Evolutionary conservation across 2,797 vertebrate genomes (phyloP), one percentile per base, ranked within the genome.

Genomic region (Sus cebifrons): DNA sequence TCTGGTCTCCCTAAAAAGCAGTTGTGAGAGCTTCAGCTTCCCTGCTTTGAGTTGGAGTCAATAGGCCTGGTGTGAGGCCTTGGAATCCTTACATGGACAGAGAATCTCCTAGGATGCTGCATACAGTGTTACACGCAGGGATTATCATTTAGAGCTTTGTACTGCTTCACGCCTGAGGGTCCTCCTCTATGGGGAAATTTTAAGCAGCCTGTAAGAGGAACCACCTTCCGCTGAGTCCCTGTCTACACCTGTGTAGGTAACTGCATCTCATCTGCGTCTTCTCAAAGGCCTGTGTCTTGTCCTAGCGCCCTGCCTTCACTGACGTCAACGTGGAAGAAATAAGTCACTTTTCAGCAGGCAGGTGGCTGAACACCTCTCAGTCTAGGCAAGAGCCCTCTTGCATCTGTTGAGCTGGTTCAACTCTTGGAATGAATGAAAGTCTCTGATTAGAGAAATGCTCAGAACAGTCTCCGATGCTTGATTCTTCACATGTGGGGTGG

Each of bases 391-490:
- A 27, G 54, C 32, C 25, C 27, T 70, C 36, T 85, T 65, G 62
- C 32, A 56, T 83, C 27, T 89, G 56, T 58, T 54, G 49, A 77
- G 74, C 32, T 92, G 70, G 36, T 40, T 56, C 77, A n/a, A 4
- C 16, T 86, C 44, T 86, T 25, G 32, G 79, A 86, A 85, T 67
- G 56, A 85, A 64, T 73, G 68, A 20, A 87, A 89, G 64, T 70
- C 32, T 71, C 5, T 78, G 82, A 36, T 36, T 77, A 58, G 64
- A 83, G 70, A 78, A 67, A 62, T 23, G 0, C 25, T 79, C 62
- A 32, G 32, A 56, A 16, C 21, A n/a, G 27, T 44, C 40, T 68
- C 8, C 14, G 56, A 16, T 18, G 20, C 71, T 84, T 70, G 36
- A 17, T 20, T 73, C 29, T 49, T 60, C 54, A 12, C 13, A 25